Conservation (phyloP, 2,113 vertebrate genomes). For the Lagopus leucura region DNA sequence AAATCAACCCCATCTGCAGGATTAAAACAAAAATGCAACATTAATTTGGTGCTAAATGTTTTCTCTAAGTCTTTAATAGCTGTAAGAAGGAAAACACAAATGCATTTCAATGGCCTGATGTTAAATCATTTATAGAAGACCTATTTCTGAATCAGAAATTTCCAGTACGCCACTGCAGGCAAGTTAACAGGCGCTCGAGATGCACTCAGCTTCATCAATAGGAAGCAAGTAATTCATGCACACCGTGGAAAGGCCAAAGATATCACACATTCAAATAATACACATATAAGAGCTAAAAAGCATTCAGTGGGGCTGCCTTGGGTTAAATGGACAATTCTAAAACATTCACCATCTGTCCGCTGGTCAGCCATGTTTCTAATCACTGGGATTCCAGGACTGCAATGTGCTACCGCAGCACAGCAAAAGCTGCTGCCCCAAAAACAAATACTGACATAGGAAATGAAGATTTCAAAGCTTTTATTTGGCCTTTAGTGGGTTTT, state of each 20-base stretch:
- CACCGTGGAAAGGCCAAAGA: conserved; percentile 29
- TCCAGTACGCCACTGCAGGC: neutral
- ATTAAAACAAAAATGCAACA: conserved; percentile 59
- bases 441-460: neutral
- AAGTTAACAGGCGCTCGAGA: conserved; percentile 11
- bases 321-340: conserved; percentile 64
- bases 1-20: conserved; percentile 59
- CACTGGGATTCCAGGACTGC: neutral
- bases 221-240: neutral
- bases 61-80: conserved; percentile 47
- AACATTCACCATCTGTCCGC: conserved; percentile 40
- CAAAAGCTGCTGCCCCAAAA: neutral
- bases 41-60: conserved; percentile 62
- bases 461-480: neutral
- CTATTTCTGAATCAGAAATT: conserved; percentile 60
- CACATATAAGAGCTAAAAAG: conserved; percentile 39
- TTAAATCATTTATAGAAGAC: conserved; percentile 71
- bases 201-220: neutral
- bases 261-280: conserved; percentile 46
- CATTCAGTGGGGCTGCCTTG: neutral
- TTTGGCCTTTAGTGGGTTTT: neutral
- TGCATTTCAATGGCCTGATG: conserved; percentile 49
- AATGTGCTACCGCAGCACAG: conserved; percentile 1
- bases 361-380: conserved; percentile 13
- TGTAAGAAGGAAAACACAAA: conserved; percentile 61